Percentiles rank a stretch among this genome's conserved stretches.
phyloP scores from a whole-genome alignment of 2,888 invertebrate genomes.

The Atethmia centrago region DNA sequence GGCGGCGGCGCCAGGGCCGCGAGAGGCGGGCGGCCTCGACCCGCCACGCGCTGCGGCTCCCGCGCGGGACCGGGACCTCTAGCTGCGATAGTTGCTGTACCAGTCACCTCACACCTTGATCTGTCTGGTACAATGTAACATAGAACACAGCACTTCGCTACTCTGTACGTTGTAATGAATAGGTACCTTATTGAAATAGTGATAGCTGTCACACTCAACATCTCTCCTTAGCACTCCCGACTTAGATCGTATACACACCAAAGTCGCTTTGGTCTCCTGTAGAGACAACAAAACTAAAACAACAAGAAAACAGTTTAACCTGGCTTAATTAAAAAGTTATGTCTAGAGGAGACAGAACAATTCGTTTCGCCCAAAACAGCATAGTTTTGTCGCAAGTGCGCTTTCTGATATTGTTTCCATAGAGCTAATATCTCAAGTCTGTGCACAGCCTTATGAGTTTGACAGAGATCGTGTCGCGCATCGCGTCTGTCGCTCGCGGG shows the following conservation, averaged over 20 bases:
- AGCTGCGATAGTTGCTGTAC: constrained; percentile 1
- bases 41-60: constrained; percentile 32
- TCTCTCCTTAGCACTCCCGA: background rate
- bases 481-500: background rate
- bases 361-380: background rate
- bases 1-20: constrained; percentile 23
- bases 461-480: background rate
- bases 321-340: background rate
- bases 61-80: background rate
- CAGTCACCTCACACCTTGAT: constrained; percentile 10
- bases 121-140: background rate
- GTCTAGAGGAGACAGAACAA: background rate
- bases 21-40: constrained; percentile 71
- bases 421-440: background rate
- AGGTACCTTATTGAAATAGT: background rate
- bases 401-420: background rate
- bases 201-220: background rate
- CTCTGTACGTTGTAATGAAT: background rate
- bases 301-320: too few relatives aligned
- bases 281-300: too few relatives aligned
- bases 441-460: background rate
- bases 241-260: background rate
- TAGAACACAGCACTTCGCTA: background rate
- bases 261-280: background rate
- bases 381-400: background rate